These are phyloP conservation scores for Babyrousa celebensis DNA, from an alignment of 2,797 vertebrate species.

Conservation along the genomic window DNA sequence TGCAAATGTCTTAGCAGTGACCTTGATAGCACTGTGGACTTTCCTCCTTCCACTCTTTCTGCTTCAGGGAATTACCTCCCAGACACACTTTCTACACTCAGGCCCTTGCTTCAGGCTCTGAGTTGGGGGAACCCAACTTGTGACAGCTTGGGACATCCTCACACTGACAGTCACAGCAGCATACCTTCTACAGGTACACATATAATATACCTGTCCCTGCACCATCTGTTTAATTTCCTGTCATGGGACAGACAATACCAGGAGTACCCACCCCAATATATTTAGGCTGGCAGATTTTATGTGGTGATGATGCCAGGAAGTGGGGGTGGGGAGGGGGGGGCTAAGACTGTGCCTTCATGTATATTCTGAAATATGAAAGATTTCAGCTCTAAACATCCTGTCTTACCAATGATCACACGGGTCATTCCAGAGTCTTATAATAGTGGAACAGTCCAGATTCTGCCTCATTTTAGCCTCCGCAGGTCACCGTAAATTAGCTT, in stretches of 20 bases:
- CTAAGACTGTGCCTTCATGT: constrained; percentile 75
- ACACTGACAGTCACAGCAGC: background rate
- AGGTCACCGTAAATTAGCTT: constrained; percentile 84
- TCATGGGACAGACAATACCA: background rate
- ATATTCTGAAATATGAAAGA: constrained; percentile 75
- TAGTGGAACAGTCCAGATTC: constrained; percentile 80
- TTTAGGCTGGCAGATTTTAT: background rate
- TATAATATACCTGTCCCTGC: accelerated
- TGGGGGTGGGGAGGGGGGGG: constrained; percentile 41
- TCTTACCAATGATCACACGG: constrained; percentile 73
- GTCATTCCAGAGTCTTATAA: constrained; percentile 69
- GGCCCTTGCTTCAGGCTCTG: background rate
- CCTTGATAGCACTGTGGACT: background rate
- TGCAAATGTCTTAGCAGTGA: background rate
- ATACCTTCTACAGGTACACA: background rate
- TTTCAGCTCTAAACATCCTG: constrained; percentile 78
- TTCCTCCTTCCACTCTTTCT: background rate
- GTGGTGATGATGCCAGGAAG: constrained; percentile 69
- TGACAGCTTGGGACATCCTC: background rate
- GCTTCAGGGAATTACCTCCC: background rate
- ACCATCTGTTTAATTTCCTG: background rate
- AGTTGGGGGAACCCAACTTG: background rate
- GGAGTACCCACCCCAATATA: background rate
- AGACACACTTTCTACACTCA: background rate
- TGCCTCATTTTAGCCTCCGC: constrained; percentile 80